Evolutionary conservation across 2,797 vertebrate species (phyloP), one percentile per base, ranked within the genome.

Genomic region (Pseudochirops cupreus): DNA sequence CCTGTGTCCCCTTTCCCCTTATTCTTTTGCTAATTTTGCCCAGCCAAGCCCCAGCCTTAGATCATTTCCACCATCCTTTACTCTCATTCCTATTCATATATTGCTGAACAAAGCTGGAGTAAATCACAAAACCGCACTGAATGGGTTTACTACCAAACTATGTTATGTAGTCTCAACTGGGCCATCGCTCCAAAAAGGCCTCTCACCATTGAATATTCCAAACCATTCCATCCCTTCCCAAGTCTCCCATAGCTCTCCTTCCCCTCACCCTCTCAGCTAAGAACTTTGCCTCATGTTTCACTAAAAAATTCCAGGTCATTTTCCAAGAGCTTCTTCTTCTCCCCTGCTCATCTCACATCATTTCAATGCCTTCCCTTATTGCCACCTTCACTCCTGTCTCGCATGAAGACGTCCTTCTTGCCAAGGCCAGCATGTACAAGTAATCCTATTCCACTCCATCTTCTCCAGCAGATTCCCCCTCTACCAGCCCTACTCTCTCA

Each of bases 351-450:
- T 18, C 5, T 59, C 52, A 50, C 87, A 92, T 16, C 5, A 29
- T 50, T 94, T 58, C 91, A 31, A 93, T 96, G 5, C 59, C 59
- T 67, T n/a, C 59, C 31, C 59, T 67, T 67, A 67, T 14, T 67
- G 59, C 14, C 13, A 67, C 59, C 10, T 56, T 13, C 5, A 9
- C 46, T 93, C 33, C 5, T 67, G 1, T n/a, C 59, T 33, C 59
- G 16, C 4, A 4, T 14, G 31, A 62, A 62, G 59, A n/a, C 14
- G 1, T n/a, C 12, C 0, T n/a, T 67, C 59, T 67, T 67, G 59
- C 59, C 59, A 67, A 67, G 59, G 29, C 59, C 13, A 33, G 13
- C 31, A n/a, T 67, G 59, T 5, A n/a, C 59, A 67, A 62, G 31
- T 14, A 62, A 67, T n/a, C 59, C 59, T 1, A 67, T 67, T n/a